Evolutionary conservation across 2,888 invertebrate species (phyloP), one percentile per base, ranked within the genome.

Genomic region (Mesorhabditis belari): DNA sequence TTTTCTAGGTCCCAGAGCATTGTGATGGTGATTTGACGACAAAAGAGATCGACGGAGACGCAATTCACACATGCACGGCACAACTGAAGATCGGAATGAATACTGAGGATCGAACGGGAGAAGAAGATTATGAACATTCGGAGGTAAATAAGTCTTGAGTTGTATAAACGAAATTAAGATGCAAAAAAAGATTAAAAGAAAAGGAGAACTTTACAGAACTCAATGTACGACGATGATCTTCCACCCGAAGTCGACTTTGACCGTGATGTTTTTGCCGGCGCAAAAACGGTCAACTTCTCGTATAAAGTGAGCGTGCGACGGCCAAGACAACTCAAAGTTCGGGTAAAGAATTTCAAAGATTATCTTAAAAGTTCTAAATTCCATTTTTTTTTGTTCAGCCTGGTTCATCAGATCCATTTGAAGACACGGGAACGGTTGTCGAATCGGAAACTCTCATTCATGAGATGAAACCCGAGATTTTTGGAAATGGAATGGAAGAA

Each of bases 241-340:
- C 72, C 75, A 6, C 79, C 77, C n/a, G 75, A 76, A 58, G 71
- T 79, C 28, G 69, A 73, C 55, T 79, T 79, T 58, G 77, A 77
- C 27, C 63, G 76, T 4, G 75, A 75, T 35, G 74, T 75, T 6
- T 77, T 77, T 57, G 65, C 62, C 24, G 74, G 70, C 23, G 76
- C 76, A 6, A 67, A 69, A 28, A 53, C 62, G 25, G 66, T 74
- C 24, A 64, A 69, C 17, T 59, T 74, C 57, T 74, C 64, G 51
- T 71, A 71, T 57, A 65, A 63, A 1, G 55, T 62, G 17, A 26
- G 50, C 24, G 69, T 74, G 17, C 58, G 60, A n/a, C 65, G 75
- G 9, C 60, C 71, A 27, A 66, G 73, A 35, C 77, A 77, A 49
- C 61, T 75, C 23, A 62, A 60, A 29, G 51, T 61, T 25, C 49